Evolutionary conservation across 2,113 vertebrate genomes (phyloP), one percentile per base, ranked within the genome.

Genomic region (Petroica traversi): DNA sequence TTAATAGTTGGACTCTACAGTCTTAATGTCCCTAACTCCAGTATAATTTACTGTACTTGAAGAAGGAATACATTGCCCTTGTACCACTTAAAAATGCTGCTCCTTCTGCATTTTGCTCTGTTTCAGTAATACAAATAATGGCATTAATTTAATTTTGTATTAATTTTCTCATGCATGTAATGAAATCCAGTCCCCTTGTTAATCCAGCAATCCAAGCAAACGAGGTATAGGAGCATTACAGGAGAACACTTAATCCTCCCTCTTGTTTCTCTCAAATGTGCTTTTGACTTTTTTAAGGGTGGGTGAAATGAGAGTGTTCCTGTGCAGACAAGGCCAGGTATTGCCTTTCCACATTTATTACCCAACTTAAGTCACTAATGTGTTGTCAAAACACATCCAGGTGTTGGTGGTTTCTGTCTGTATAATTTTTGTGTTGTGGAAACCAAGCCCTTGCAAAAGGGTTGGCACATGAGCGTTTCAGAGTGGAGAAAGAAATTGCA

Each of bases 351-450:
- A 1, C 3, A 3, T 23, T 74, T 20, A 54, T n/a, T 26, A 71
- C 15, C 31, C 2, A 0, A 9, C 49, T 36, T 49, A 19, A 62
- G 29, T 14, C 52, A 5, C 15, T 33, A 2, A 26, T 3, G 4
- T 11, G 4, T 9, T 38, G 19, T 49, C 19, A 11, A 43, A 64
- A 22, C 5, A 1, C 20, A 1, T 12, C 11, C 38, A 9, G 29
- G 5, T 33, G 23, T 19, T 6, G 49, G 38, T 22, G 23, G 0
- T 36, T 51, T 55, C 55, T 17, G 16, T 7, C 31, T 4, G 3
- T 10, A 1, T 2, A 2, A 13, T 40, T 73, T 45, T 34, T 22
- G 2, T 3, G 3, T 16, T 43, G 0, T 0, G 40, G 40, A 38
- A 75, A 24, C 45, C 31, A 14, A 79, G 26, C 8, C 31, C 19